Percentiles rank a stretch among this genome's conserved stretches.
Conservation (phyloP, 92 coral and sea anemone species). For the Epizoanthus stellaris region DNA sequence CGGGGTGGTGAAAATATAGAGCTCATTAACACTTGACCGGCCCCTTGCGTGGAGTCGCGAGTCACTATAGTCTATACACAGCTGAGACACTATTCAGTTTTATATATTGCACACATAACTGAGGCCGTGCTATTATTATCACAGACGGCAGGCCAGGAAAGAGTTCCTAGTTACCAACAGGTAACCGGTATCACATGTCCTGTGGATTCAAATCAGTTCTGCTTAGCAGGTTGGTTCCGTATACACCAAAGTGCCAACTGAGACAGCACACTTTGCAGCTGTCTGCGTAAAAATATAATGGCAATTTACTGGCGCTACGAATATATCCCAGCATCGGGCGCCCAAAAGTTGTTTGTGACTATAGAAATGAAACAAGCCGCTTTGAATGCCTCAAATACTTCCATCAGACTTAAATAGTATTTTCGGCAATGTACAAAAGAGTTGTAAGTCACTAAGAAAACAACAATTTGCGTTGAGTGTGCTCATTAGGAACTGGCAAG, state of each 20-base stretch:
- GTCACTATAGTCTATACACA: not conserved
- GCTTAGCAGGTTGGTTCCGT: constrained; percentile 1
- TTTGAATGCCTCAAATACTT: constrained; percentile 85
- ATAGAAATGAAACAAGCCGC: constrained; percentile 62
- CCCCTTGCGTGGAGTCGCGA: constrained; percentile 37
- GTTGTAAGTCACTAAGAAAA: constrained; percentile 58
- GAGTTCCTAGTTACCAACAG: not conserved
- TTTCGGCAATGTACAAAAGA: constrained; percentile 77
- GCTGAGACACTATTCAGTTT: not conserved
- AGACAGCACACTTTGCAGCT: not conserved
- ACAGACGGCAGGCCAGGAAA: constrained; percentile 23
- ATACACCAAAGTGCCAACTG: not conserved
- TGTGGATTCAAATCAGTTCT: not conserved
- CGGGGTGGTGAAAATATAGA: constrained; percentile 1
- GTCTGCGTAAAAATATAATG: not conserved
- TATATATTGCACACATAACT: constrained; percentile 1
- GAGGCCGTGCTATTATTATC: constrained; percentile 36
- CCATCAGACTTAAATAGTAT: constrained; percentile 46
- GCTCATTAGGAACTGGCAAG: not conserved
- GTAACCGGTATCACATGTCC: not conserved
- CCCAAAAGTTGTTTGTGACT: constrained; percentile 17
- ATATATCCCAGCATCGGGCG: not conserved
- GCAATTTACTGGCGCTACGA: not conserved
- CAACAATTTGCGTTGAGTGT: constrained; percentile 8
- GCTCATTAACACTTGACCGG: not conserved